Base-by-base conservation (phyloP, 2,797 vertebrate species). In the Benthosema pterotum region DNA sequence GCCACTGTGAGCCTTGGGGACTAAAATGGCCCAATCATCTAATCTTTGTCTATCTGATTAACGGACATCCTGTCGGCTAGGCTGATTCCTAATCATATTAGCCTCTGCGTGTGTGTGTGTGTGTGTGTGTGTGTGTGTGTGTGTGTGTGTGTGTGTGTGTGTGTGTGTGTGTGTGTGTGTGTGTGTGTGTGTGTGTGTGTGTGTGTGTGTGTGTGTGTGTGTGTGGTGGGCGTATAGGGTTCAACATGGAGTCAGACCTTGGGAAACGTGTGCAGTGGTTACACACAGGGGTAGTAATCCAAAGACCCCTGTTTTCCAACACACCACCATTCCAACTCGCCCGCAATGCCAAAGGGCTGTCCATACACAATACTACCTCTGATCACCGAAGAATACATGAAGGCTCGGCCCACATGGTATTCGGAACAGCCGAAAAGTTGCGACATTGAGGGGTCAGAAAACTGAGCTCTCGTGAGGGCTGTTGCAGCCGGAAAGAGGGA, bases 1-100 rank as follows among this genome's bases (percentile, higher is more conserved):
- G 55, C 17, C 52, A 47, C 50, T 64, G 47, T 49, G 25, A 60
- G 60, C 63, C 42, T 16, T 16, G 22, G 54, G 32, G 63, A 52
- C 17, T 4, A 32, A 65, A 72, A 65, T 25, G 45, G 16, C 7
- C 43, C 32, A 38, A 38, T 38, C 32, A 38, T 38, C 38, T 42
- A 46, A 19, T 56, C 52, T 22, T 43, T 48, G 15, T 52, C 49
- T 65, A 67, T 75, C 71, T 68, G 60, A 77, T 74, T 73, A 78
- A 17, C 48, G 38, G 45, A 75, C 22, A 73, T 71, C 63, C 73
- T 79, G 61, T 47, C 52, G 38, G 43, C 57, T 75, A 57, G 71
- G 49, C 50, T 64, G 63, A 69, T 57, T 48, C 43, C n/a, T 60
- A 65, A 76, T 53, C 48, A 62, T 57, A 69, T 77, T 62, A 62